Percentiles rank a stretch among this genome's conserved stretches.
Conservation (phyloP, 2,888 invertebrate genomes). For the Drosophila pseudotakahashii region DNA sequence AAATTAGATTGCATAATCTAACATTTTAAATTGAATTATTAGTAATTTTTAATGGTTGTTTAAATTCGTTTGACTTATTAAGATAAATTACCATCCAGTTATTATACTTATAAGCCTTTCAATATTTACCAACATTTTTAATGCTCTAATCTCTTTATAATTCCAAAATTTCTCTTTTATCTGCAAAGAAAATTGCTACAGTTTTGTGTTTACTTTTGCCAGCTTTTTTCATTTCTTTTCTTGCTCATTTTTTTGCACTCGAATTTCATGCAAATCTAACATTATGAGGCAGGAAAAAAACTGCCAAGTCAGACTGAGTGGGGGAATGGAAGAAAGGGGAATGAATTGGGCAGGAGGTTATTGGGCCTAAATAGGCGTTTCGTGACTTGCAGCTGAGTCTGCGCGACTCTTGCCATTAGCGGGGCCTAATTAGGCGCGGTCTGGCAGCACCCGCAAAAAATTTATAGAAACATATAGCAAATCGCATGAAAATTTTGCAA, state of each 20-base stretch:
- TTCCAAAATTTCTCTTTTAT: constrained; percentile 21
- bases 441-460: constrained; percentile 34
- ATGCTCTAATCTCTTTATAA: background rate
- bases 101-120: background rate
- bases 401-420: constrained; percentile 66
- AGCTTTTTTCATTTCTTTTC: constrained; percentile 1
- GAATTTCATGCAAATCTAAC: constrained; percentile 72
- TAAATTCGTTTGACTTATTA: background rate
- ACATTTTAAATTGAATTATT: too few relatives aligned
- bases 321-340: constrained; percentile 12
- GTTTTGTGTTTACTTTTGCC: constrained; percentile 8
- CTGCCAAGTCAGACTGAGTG: constrained; percentile 63
- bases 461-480: constrained; percentile 53
- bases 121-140: background rate
- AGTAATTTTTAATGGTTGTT: too few relatives aligned
- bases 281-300: constrained; percentile 53
- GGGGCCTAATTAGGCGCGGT: constrained; percentile 66
- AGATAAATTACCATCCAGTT: background rate
- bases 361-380: constrained; percentile 68
- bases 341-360: constrained; percentile 36
- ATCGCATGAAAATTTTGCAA: constrained; percentile 66
- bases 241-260: constrained; percentile 24
- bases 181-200: background rate
- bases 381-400: constrained; percentile 78
- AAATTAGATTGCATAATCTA: too few relatives aligned